Evolutionary conservation across 2,888 invertebrate species (phyloP).

Genomic region (Auanema freiburgensis): DNA sequence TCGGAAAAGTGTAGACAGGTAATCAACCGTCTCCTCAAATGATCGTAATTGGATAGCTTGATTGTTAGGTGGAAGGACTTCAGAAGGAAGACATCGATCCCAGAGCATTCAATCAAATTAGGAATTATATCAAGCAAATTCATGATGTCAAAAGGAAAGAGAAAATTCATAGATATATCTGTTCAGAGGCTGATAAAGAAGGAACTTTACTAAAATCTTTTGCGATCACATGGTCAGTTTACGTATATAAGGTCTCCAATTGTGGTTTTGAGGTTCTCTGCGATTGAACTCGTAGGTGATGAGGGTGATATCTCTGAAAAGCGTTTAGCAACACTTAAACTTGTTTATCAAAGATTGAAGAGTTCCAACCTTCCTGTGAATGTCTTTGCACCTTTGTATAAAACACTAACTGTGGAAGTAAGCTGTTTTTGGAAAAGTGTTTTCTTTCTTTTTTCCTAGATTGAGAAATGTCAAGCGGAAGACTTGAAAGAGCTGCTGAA

Average conservation of each 20-base stretch:
- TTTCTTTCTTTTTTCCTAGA: not conserved
- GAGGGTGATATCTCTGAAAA: conserved; percentile 3
- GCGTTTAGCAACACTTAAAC: conserved; percentile 5
- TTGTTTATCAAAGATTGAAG: conserved; percentile 5
- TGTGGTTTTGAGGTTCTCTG: not conserved
- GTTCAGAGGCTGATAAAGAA: too few species aligned
- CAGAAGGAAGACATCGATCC: too few species aligned
- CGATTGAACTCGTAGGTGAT: conserved; percentile 6
- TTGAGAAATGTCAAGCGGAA: not conserved
- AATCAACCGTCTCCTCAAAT: too few species aligned
- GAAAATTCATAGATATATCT: too few species aligned
- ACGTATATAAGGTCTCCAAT: not conserved
- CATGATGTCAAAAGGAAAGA: too few species aligned
- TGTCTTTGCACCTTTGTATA: conserved; percentile 11
- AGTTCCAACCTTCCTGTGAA: conserved; percentile 6
- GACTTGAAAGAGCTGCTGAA: not conserved
- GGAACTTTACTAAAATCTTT: too few species aligned
- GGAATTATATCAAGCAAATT: too few species aligned
- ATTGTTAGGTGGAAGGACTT: too few species aligned
- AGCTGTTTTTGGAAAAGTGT: not conserved
- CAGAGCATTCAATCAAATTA: too few species aligned
- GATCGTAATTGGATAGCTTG: too few species aligned
- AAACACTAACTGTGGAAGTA: conserved; percentile 11
- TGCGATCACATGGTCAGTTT: too few species aligned
- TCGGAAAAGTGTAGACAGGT: too few species aligned